phyloP scores from a whole-genome alignment of 2,797 vertebrate genomes.

The Sardinella longiceps region DNA sequence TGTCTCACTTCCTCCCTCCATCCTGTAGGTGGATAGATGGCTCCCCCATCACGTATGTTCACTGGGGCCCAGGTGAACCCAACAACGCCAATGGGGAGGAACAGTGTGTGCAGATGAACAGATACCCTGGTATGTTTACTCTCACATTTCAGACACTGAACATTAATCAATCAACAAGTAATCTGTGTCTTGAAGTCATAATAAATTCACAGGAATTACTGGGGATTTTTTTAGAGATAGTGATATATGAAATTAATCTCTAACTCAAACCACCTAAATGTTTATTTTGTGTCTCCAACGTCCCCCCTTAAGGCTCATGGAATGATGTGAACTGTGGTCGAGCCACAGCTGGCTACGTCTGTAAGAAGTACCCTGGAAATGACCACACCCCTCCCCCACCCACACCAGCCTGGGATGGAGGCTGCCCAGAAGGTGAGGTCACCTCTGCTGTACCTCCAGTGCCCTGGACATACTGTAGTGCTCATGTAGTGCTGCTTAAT shows the following conservation, averaged over 20 bases:
- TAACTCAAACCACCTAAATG: neutral
- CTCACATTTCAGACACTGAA: neutral
- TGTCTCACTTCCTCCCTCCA: neutral
- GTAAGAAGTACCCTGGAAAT: conserved; percentile 75
- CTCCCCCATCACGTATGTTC: conserved; percentile 72
- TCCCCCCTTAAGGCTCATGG: conserved; percentile 69
- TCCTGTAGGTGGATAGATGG: conserved; percentile 72
- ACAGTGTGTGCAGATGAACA: conserved; percentile 78
- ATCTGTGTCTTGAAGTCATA: neutral
- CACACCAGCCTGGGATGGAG: conserved; percentile 77
- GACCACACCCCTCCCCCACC: conserved; percentile 71
- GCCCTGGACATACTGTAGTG: neutral
- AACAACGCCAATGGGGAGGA: conserved; percentile 80
- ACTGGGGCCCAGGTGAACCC: conserved; percentile 78
- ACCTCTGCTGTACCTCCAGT: neutral
- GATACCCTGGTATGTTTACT: conserved; percentile 69
- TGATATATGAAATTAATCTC: neutral
- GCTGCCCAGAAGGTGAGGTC: conserved; percentile 74
- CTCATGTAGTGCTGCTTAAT: too few relatives aligned
- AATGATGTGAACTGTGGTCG: conserved; percentile 81
- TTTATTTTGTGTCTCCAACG: neutral
- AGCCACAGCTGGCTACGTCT: conserved; percentile 73
- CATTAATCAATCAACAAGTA: too few relatives aligned
- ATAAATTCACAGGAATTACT: too few relatives aligned
- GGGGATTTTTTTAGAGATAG: neutral